Base-by-base conservation (phyloP, 2,113 vertebrate species). In the Oncorhynchus kisutch region DNA sequence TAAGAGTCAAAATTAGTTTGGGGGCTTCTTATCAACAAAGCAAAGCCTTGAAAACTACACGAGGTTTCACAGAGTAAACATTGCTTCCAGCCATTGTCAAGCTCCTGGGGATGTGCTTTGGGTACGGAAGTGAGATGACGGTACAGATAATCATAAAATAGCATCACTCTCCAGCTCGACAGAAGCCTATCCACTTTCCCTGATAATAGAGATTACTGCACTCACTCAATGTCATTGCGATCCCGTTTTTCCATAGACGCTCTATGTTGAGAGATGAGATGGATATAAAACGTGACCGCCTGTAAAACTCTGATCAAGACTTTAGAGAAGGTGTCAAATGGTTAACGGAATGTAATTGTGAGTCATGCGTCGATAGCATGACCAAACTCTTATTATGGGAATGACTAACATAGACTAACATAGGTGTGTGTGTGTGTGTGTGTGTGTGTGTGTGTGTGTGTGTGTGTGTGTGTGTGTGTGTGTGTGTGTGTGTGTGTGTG, bases 11-110 rank as follows among this genome's bases (percentile, higher is more conserved):
- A 51, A 51, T 51, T 1, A 51, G 49, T 51, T 51, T 51, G 51
- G 14, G 4, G 51, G 16, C 14, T 54, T 18, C 14, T 54, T 54
- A 18, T 14, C 12, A 18, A 18, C 51, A 18, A 54, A 54, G 51
- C 20, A 22, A 62, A 22, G 59, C 59, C 12, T 62, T n/a, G 59
- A 62, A 22, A 81, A 80, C 72, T 74, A 76, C 83, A 82, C 71
- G 67, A 83, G 78, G 74, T 77, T 67, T 34, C 69, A 81, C 69
- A 71, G 84, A 83, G 82, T 87, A 82, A 82, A 90, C 87, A 82
- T 51, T 39, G 78, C 84, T 86, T 79, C 83, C 78, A 68, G 84
- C 78, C 74, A 77, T 70, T 73, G 81, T 74, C 70, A 76, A 82
- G 82, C 77, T 88, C 84, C 78, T 62, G 65, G 81, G 81, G 82